Base-by-base conservation (phyloP, 2,888 invertebrate genomes). In the Caenorhabditis uteleia region DNA sequence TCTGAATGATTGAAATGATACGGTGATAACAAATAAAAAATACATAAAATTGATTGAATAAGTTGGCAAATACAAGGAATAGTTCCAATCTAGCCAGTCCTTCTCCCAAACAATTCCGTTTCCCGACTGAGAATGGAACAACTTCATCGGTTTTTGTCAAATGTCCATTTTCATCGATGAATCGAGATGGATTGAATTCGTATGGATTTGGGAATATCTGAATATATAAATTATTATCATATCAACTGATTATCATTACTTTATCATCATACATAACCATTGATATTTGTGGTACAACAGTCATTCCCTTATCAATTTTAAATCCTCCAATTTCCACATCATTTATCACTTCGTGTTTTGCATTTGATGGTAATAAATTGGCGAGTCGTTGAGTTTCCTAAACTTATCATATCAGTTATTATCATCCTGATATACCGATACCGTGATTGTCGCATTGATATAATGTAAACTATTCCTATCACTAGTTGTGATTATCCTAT, bases 41-140 rank as follows among this genome's bases (percentile, higher is more conserved):
- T 21, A 58, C 57, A 27, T 62, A 18, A 36, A 71, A 71, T 33
- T 65, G 55, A 50, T 71, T 65, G 39, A 65, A 62, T 2, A 71
- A 29, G 33, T 71, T 71, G 10, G 66, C 49, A 29, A 71, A 60
- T 40, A 68, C 66, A 3, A 71, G 29, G 55, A 71, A 71, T 4
- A 71, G 48, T 38, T 71, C 68, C 59, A 68, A 53, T 39, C 44
- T 27, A 0, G 71, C 71, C 14, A 71, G 40, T 42, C 71, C 68
- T 45, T 71, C 71, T 6, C 71, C 71, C 0, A 58, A 57, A 62
- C 71, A 71, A 33, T 71, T 65, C 12, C 71, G 61, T 47, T 62
- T 65, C 26, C 71, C 71, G n/a, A 68, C 49, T 8, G 71, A 71
- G 43, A 71, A 71, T n/a, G 71, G 71, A 3, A 62, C 50, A 44